phyloP scores from a whole-genome alignment of 2,888 invertebrate genomes.

The Oscheius sp. region DNA sequence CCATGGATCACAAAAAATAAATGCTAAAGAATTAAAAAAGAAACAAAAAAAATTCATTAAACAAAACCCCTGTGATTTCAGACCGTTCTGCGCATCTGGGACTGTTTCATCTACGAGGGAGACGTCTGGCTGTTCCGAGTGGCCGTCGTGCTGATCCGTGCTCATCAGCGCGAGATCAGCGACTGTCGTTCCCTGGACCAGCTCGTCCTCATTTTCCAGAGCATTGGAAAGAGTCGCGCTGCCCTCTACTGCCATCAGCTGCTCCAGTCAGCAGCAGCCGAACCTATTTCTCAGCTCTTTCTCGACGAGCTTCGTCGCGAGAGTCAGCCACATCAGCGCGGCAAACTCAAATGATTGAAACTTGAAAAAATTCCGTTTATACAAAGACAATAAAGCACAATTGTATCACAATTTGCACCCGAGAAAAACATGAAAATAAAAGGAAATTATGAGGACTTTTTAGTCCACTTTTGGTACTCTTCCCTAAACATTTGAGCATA shows the following conservation, averaged over 20 bases:
- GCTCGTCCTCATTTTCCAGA: constrained; percentile 46
- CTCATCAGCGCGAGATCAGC: constrained; percentile 46
- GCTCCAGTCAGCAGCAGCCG: constrained; percentile 11
- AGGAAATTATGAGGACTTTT: constrained; percentile 23
- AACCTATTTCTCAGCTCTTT: constrained; percentile 18
- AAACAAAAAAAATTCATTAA: background rate
- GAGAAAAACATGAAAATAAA: background rate
- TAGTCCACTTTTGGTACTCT: constrained; percentile 28
- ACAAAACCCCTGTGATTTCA: constrained; percentile 66
- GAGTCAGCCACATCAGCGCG: constrained; percentile 24
- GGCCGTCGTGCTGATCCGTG: constrained; percentile 75
- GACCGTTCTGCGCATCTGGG: constrained; percentile 94
- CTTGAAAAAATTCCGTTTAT: background rate
- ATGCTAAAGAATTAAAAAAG: too few relatives aligned
- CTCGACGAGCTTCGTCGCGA: constrained; percentile 22
- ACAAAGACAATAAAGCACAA: constrained; percentile 5
- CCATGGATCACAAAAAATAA: background rate
- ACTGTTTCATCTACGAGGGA: constrained; percentile 93
- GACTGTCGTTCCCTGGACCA: constrained; percentile 49
- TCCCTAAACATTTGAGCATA: constrained; percentile 31
- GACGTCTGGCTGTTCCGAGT: constrained; percentile 91
- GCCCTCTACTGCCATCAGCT: constrained; percentile 58
- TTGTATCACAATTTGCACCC: constrained; percentile 22
- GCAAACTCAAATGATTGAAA: background rate
- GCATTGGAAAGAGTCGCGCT: constrained; percentile 48